phyloP scores from a whole-genome alignment of 2,113 vertebrate genomes.

The Pelvicachromis taeniatus region DNA sequence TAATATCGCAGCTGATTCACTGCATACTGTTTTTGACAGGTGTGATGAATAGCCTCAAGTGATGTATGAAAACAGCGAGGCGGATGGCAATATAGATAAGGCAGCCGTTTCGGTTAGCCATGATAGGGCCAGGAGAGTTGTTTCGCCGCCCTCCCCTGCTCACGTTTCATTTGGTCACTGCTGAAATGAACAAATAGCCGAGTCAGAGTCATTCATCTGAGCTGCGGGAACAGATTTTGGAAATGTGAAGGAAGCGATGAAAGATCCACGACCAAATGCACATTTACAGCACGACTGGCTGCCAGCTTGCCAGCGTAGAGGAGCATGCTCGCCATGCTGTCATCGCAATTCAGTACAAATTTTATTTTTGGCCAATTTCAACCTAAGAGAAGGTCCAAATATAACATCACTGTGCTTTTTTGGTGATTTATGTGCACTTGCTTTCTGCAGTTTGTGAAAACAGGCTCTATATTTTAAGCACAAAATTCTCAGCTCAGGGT shows the following conservation, averaged over 20 bases:
- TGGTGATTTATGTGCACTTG: neutral
- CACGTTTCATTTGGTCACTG: conserved; percentile 66
- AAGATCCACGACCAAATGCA: conserved; percentile 28
- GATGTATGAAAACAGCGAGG: conserved; percentile 78
- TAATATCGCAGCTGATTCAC: conserved; percentile 77
- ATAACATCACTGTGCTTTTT: neutral
- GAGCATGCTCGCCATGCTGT: neutral
- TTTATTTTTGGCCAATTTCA: neutral
- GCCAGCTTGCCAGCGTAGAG: neutral
- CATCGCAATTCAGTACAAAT: neutral
- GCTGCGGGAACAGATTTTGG: conserved; percentile 26
- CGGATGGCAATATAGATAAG: conserved; percentile 80
- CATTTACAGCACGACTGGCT: conserved; percentile 1
- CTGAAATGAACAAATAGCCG: conserved; percentile 65
- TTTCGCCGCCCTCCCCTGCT: conserved; percentile 37
- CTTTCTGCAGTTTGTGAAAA: neutral
- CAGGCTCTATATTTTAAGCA: neutral
- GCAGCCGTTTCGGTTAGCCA: conserved; percentile 64
- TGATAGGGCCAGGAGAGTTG: conserved; percentile 57
- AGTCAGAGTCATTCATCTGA: conserved; percentile 51
- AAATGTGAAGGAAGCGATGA: conserved; percentile 34
- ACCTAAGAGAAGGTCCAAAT: neutral
- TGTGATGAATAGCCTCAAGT: conserved; percentile 77
- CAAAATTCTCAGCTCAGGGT: conserved; percentile 29
- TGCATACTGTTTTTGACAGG: conserved; percentile 74